Percentiles rank a stretch among this genome's conserved stretches.
Evolutionary conservation across 2,797 vertebrate genomes (phyloP).

Genomic region (Tenualosa ilisha): DNA sequence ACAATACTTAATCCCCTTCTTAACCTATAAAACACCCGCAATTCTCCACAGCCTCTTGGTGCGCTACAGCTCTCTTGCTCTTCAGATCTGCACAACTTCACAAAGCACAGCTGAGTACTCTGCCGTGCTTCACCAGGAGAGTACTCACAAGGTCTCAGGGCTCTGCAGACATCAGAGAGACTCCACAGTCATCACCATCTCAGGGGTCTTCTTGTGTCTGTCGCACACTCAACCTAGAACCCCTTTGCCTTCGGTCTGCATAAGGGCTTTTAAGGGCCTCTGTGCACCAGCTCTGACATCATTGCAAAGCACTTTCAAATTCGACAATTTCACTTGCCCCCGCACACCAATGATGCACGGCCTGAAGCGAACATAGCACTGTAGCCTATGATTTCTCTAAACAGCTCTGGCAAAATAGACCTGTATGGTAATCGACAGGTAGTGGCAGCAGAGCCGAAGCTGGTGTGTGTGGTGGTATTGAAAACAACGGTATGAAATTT

Average conservation of each 20-base stretch:
- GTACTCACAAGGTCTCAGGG: neutral
- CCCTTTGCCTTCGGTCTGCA: neutral
- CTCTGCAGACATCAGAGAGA: slow-evolving; percentile 8
- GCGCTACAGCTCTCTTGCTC: neutral
- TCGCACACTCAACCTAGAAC: neutral
- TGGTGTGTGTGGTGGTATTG: too few relatives aligned
- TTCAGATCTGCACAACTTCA: neutral
- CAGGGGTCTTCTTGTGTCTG: neutral
- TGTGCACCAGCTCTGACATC: too few relatives aligned
- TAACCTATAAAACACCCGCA: neutral
- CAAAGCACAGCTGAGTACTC: neutral
- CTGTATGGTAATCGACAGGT: too few relatives aligned
- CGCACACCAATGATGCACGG: too few relatives aligned
- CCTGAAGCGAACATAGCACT: too few relatives aligned
- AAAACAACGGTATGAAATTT: too few relatives aligned
- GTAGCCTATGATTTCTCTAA: too few relatives aligned
- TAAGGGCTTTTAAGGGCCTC: neutral
- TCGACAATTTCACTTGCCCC: too few relatives aligned
- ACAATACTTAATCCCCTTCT: neutral
- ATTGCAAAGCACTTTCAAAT: too few relatives aligned
- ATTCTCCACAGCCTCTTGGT: neutral
- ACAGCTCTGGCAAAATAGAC: too few relatives aligned
- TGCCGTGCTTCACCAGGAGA: neutral
- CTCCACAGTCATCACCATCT: neutral
- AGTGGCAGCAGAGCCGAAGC: too few relatives aligned